Percentiles rank a stretch among this genome's conserved stretches.
These are phyloP conservation scores for Sandelia bainsii DNA, from an alignment of 2,797 vertebrate species.

Conservation along the genomic window DNA sequence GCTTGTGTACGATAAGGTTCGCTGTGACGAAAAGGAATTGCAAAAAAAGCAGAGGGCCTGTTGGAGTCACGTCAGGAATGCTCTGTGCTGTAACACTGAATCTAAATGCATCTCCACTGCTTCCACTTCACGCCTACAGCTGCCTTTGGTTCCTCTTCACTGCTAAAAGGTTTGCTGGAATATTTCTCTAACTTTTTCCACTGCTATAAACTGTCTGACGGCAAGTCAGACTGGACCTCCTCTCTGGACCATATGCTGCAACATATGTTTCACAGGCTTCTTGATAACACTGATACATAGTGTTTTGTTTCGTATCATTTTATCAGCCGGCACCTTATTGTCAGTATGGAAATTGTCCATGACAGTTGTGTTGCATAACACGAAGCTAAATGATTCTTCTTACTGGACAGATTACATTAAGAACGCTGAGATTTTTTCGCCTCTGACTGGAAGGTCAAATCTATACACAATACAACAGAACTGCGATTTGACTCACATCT, in stretches of 20 bases:
- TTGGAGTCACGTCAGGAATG: constrained; percentile 10
- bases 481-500: neutral
- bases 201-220: constrained; percentile 32
- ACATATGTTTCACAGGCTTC: constrained; percentile 49
- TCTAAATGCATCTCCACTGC: constrained; percentile 45
- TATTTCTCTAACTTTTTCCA: constrained; percentile 39
- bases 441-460: neutral
- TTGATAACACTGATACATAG: neutral
- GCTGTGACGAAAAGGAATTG: constrained; percentile 22
- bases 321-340: neutral
- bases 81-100: constrained; percentile 33
- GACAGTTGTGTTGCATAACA: constrained; percentile 6
- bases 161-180: constrained; percentile 53
- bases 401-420: neutral
- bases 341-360: neutral
- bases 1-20: constrained; percentile 38
- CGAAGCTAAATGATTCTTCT: constrained; percentile 5
- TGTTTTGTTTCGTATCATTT: constrained; percentile 36
- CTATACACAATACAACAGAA: neutral
- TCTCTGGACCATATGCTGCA: constrained; percentile 46
- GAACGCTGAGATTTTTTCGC: neutral
- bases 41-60: neutral
- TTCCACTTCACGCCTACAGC: constrained; percentile 41
- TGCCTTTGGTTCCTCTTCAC: constrained; percentile 25
- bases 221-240: constrained; percentile 41